These are phyloP conservation scores for Lissonota sp. DNA, from an alignment of 2,888 invertebrate genomes.

Conservation along the genomic window DNA sequence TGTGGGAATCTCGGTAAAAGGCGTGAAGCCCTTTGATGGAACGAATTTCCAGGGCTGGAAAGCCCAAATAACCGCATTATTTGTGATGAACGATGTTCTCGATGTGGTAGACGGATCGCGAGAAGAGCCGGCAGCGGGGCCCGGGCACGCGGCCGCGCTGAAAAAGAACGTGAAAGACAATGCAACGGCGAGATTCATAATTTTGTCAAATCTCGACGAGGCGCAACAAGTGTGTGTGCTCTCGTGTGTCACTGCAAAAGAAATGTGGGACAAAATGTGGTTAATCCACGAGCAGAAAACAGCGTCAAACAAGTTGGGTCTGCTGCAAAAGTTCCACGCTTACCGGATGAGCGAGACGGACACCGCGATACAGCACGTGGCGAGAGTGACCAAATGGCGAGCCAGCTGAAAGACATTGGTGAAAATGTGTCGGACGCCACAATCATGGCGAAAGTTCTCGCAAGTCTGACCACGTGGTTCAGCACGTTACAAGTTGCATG, in stretches of 20 bases:
- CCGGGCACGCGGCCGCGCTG: constrained; percentile 1
- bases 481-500: too few species aligned
- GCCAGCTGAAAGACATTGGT: too few species aligned
- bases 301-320: constrained; percentile 59
- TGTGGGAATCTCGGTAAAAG: too few species aligned
- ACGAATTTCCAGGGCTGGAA: too few species aligned
- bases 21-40: too few species aligned
- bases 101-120: too few species aligned
- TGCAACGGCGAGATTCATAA: constrained; percentile 58
- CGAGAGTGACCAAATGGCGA: constrained; percentile 37
- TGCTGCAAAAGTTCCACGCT: constrained; percentile 60
- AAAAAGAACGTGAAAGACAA: constrained; percentile 18
- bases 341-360: constrained; percentile 59
- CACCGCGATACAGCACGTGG: constrained; percentile 60
- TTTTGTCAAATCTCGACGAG: constrained; percentile 64
- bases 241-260: constrained; percentile 45
- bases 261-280: constrained; percentile 64
- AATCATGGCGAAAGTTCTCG: too few species aligned
- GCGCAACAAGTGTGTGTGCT: constrained; percentile 62
- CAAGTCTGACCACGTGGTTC: too few species aligned
- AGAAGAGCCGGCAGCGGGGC: neutral
- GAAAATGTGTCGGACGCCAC: too few species aligned
- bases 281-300: constrained; percentile 9
- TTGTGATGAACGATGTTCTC: too few species aligned
- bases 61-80: too few species aligned